These are phyloP conservation scores for Daphoenositta chrysoptera DNA, from an alignment of 2,113 vertebrate genomes.

Conservation along the genomic window DNA sequence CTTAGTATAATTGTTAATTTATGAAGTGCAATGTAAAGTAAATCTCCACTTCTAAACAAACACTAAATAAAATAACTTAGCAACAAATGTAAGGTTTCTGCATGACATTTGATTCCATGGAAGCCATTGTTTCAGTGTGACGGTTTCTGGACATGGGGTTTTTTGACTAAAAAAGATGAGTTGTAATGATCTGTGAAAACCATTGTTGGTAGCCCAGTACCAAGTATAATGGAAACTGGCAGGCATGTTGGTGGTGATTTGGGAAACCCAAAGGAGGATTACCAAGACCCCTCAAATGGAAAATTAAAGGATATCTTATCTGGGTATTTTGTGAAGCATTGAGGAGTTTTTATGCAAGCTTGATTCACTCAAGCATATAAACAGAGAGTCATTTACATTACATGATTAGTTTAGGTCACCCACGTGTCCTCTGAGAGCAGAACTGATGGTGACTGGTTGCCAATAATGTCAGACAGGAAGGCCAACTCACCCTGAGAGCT, in stretches of 20 bases:
- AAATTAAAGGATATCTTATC: background rate
- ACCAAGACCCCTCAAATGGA: background rate
- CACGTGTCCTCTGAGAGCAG: background rate
- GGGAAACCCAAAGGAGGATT: background rate
- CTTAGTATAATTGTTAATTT: background rate
- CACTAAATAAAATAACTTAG: background rate
- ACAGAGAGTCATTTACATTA: background rate
- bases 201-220: background rate
- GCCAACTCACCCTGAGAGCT: background rate
- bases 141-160: background rate
- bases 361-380: background rate
- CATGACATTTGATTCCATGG: background rate
- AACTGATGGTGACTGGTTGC: background rate
- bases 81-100: background rate
- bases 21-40: background rate
- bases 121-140: background rate
- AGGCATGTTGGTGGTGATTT: background rate
- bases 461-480: background rate
- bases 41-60: background rate
- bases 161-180: background rate
- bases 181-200: background rate
- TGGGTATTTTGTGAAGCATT: background rate
- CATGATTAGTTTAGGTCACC: background rate
- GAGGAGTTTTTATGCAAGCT: background rate
- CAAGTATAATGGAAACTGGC: background rate